These are phyloP conservation scores for Diadophis punctatus DNA, from an alignment of 2,113 vertebrate genomes.

Conservation along the genomic window DNA sequence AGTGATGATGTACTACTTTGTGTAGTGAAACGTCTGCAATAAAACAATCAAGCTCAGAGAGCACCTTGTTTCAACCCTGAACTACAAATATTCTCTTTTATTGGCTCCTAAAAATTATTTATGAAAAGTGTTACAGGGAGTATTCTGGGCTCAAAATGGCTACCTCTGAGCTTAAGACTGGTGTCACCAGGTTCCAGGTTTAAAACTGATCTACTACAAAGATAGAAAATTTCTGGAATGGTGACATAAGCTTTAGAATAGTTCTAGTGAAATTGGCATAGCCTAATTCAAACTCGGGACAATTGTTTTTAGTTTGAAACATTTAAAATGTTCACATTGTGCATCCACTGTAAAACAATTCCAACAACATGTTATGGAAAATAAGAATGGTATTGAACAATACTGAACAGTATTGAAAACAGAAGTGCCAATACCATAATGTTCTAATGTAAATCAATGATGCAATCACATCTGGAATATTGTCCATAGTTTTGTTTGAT, in stretches of 20 bases:
- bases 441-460: neutral
- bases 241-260: neutral
- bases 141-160: neutral
- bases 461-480: neutral
- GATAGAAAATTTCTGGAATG: neutral
- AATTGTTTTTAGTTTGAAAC: neutral
- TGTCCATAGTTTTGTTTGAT: neutral
- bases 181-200: neutral
- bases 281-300: neutral
- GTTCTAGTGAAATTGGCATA: neutral
- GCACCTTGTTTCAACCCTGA: neutral
- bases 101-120: neutral
- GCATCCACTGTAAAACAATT: neutral
- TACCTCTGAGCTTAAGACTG: neutral
- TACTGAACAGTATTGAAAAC: neutral
- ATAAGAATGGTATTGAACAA: neutral
- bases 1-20: neutral
- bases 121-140: neutral
- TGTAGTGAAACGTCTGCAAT: neutral
- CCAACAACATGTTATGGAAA: neutral
- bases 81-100: neutral
- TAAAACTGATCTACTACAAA: neutral
- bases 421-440: neutral
- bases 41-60: neutral
- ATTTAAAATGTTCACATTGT: neutral